Base-by-base conservation (phyloP, 92 coral and sea anemone species). In the Parazoanthus darwini region DNA sequence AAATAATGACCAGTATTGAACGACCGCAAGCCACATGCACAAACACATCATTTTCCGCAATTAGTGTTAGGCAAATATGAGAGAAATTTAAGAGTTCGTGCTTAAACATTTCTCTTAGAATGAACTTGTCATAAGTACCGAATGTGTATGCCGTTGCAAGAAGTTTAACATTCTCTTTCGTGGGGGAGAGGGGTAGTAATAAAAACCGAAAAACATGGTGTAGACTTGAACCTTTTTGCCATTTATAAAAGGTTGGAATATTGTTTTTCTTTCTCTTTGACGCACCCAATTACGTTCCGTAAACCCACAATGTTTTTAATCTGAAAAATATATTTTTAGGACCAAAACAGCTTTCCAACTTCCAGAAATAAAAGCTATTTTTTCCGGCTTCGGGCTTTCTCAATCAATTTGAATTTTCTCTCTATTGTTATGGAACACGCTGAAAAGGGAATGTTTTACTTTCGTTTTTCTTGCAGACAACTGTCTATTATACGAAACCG, bases 1-100 rank as follows among this genome's bases (percentile, higher is more conserved):
- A 70, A 84, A 84, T 77, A 84, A 37, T 6, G 43, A 29, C 68
- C 75, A 48, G 67, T 84, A 84, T 84, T 20, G 76, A 25, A 33
- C 20, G 29, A 82, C 86, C 87, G 16, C 87, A 70, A 71, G 65
- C 87, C 87, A 71, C 9, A 48, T 48, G 51, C 51, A 48, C 87
- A 84, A 84, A 29, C 87, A 11, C 79, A 43, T 48, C 33, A 68
- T 71, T 50, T 84, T 84, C 79, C 68, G 63, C 68, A 84, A 84
- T 84, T 84, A 84, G 22, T 15, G 38, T 84, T 50, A 73, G 78
- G 42, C 72, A 84, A 71, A 39, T n/a, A 84, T 84, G 79, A 68
- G 26, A 84, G 78, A 44, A 84, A 71, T 29, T 72, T 33, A 42
- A 26, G 87, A 16, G 46, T 29, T 6, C 35, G 5, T 50, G 18